Conservation (phyloP, 64 coral and sea anemone species). For the Montipora cactus region DNA sequence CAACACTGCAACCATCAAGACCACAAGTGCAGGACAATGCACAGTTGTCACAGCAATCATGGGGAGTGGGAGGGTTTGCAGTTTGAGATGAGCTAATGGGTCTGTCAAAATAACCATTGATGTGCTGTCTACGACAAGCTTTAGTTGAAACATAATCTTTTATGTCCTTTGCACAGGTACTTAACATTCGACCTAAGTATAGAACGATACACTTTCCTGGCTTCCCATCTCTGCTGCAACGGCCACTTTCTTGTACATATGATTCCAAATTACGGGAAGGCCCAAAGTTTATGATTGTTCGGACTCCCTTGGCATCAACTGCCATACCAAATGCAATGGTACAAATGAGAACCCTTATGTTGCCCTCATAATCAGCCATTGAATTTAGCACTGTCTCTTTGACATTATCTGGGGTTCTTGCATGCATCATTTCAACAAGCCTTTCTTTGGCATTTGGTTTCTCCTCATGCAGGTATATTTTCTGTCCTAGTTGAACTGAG, state of each 20-base stretch:
- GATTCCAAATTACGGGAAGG: background rate
- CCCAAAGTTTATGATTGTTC: background rate
- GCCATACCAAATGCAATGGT: background rate
- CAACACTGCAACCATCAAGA: too few relatives aligned
- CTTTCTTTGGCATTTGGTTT: background rate
- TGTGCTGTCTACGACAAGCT: background rate
- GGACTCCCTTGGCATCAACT: background rate
- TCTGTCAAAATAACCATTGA: too few relatives aligned
- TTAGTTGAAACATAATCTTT: background rate
- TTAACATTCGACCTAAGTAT: too few relatives aligned
- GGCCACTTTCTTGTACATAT: too few relatives aligned
- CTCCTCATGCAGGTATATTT: background rate
- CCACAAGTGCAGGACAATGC: too few relatives aligned
- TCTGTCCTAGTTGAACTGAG: background rate
- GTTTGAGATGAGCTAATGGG: too few relatives aligned
- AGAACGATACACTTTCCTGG: too few relatives aligned
- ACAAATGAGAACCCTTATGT: conserved; percentile 1
- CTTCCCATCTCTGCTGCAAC: too few relatives aligned
- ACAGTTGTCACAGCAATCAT: too few relatives aligned
- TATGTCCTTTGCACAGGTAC: background rate
- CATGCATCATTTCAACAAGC: conserved; percentile 50
- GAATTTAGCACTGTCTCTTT: background rate
- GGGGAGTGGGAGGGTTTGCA: too few relatives aligned
- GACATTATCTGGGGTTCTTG: conserved; percentile 1
- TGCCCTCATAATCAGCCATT: background rate